phyloP scores from a whole-genome alignment of 2,888 invertebrate genomes.

The Conus canariensis region DNA sequence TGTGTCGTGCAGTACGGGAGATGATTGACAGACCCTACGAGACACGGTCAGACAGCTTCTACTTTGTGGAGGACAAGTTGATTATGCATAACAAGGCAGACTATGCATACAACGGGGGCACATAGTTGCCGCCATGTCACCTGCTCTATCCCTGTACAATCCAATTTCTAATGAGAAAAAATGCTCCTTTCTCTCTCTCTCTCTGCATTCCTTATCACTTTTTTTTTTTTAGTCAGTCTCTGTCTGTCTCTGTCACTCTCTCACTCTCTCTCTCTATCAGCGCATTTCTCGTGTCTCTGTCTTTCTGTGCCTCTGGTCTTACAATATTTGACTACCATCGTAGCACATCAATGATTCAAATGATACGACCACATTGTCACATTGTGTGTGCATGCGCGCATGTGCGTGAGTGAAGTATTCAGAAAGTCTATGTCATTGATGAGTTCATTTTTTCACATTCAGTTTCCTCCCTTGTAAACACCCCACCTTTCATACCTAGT shows the following conservation, averaged over 20 bases:
- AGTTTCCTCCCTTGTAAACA: too few relatives aligned
- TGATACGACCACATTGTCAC: background rate
- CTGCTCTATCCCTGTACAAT: background rate
- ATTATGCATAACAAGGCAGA: constrained; percentile 99
- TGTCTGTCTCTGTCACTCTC: background rate
- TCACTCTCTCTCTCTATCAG: background rate
- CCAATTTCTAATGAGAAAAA: background rate
- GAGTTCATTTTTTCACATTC: background rate
- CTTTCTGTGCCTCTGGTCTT: background rate
- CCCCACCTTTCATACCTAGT: too few relatives aligned
- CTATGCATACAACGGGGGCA: constrained; percentile 88
- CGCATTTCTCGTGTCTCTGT: background rate
- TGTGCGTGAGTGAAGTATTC: background rate
- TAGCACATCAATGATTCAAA: background rate
- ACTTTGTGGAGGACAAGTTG: constrained; percentile 97
- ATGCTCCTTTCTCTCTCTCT: background rate
- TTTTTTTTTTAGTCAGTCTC: background rate
- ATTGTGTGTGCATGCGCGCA: background rate
- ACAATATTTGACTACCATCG: background rate
- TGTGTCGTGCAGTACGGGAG: constrained; percentile 86
- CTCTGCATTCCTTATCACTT: background rate
- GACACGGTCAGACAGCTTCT: constrained; percentile 98
- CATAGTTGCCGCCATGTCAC: background rate
- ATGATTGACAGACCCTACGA: constrained; percentile 98
- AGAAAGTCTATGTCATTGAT: background rate